phyloP scores from a whole-genome alignment of 2,113 vertebrate species.

The Sylvia atricapilla region DNA sequence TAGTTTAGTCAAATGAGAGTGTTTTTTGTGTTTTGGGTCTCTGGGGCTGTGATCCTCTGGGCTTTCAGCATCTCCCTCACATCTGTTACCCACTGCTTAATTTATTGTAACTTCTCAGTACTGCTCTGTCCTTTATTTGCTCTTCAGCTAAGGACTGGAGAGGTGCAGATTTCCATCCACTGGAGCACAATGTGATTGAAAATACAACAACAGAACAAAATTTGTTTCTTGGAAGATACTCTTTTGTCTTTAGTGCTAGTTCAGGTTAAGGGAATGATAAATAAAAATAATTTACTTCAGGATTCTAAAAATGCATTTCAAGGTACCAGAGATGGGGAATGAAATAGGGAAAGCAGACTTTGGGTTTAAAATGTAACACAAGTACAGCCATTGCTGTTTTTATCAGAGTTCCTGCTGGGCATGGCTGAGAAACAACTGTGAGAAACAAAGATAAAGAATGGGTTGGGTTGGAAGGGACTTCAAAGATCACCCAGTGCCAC shows the following conservation, averaged over 20 bases:
- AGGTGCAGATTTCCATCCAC: neutral
- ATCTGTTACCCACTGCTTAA: neutral
- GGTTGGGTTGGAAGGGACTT: neutral
- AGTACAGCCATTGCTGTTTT: neutral
- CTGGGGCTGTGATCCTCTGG: neutral
- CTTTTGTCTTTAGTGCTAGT: neutral
- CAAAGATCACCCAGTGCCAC: accelerated
- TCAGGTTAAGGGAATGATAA: neutral
- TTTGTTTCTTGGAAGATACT: neutral
- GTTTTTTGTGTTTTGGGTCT: neutral
- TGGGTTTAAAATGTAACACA: neutral
- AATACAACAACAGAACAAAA: neutral
- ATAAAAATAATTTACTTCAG: neutral
- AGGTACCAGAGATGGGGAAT: neutral
- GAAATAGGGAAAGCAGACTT: neutral
- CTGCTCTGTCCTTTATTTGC: neutral
- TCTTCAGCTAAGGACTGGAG: neutral
- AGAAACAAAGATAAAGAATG: neutral
- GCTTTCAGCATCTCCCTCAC: neutral
- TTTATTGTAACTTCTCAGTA: neutral
- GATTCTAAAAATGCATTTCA: neutral
- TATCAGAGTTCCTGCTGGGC: neutral
- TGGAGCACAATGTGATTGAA: neutral
- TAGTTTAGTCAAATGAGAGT: neutral
- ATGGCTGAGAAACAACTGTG: neutral